phyloP scores from a whole-genome alignment of 2,888 invertebrate genomes.

The Alsophila aescularia region DNA sequence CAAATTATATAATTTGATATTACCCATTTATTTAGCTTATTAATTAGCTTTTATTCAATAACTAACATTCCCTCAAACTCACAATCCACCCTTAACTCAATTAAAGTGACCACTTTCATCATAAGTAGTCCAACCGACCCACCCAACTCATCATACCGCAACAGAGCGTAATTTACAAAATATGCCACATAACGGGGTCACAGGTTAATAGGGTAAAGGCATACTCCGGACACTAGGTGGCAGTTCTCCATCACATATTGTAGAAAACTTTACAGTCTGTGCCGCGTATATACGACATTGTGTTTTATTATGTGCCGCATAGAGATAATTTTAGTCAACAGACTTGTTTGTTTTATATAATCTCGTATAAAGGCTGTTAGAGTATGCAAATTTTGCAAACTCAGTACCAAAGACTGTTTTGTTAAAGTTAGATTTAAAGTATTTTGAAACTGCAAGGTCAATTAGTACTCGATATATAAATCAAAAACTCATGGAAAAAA shows the following conservation, averaged over 20 bases:
- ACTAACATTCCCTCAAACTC: not conserved
- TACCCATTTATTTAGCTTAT: too few relatives aligned
- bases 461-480: too few relatives aligned
- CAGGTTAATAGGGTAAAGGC: conserved; percentile 58
- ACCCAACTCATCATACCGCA: conserved; percentile 43
- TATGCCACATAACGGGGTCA: conserved; percentile 56
- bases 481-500: too few relatives aligned
- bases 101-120: conserved; percentile 12
- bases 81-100: conserved; percentile 14
- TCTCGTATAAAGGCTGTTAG: not conserved
- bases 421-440: not conserved
- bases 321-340: conserved; percentile 10
- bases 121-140: conserved; percentile 27
- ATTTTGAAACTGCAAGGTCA: too few relatives aligned
- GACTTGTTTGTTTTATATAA: conserved; percentile 1
- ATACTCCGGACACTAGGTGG: conserved; percentile 38
- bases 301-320: conserved; percentile 5
- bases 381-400: not conserved
- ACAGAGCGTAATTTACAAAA: conserved; percentile 44
- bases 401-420: not conserved
- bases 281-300: conserved; percentile 12
- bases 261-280: conserved; percentile 13
- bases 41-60: too few relatives aligned
- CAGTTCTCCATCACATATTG: conserved; percentile 16
- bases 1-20: too few relatives aligned